phyloP scores from a whole-genome alignment of 1,140 invertebrate genomes.

The Plectrocnemia conspersa region DNA sequence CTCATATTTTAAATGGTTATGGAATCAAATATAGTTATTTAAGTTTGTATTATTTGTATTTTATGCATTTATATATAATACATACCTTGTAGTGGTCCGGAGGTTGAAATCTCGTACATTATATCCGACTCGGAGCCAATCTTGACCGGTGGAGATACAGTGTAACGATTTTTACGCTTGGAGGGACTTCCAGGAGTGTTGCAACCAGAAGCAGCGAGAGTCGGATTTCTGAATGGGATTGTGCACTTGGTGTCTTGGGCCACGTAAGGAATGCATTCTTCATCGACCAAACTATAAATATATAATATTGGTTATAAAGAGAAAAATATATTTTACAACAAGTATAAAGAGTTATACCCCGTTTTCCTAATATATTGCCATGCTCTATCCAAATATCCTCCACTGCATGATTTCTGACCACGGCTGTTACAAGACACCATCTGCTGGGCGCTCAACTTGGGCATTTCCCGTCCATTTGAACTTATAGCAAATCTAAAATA shows the following conservation, averaged over 20 bases:
- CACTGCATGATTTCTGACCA: slow-evolving; percentile 74
- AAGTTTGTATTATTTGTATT: neutral
- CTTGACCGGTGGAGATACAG: slow-evolving; percentile 79
- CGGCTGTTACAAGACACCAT: slow-evolving; percentile 78
- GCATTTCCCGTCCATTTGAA: slow-evolving; percentile 68
- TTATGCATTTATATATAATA: neutral
- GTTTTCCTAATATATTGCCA: slow-evolving; percentile 82
- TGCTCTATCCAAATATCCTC: slow-evolving; percentile 83
- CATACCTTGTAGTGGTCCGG: slow-evolving; percentile 90
- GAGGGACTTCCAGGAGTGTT: slow-evolving; percentile 39
- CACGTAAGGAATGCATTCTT: slow-evolving; percentile 76
- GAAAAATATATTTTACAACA: neutral
- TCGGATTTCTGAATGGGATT: slow-evolving; percentile 46
- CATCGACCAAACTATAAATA: slow-evolving; percentile 65
- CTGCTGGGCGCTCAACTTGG: slow-evolving; percentile 75
- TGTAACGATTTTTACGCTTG: slow-evolving; percentile 60
- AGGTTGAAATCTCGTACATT: slow-evolving; percentile 84
- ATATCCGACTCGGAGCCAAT: slow-evolving; percentile 76
- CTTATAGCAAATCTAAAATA: slow-evolving; percentile 68
- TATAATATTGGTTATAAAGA: neutral
- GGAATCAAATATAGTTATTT: neutral
- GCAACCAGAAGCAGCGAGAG: slow-evolving; percentile 54
- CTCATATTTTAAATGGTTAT: too few species aligned
- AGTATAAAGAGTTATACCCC: slow-evolving; percentile 56
- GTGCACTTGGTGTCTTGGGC: slow-evolving; percentile 57